Evolutionary conservation across 2,888 invertebrate species (phyloP), one percentile per base, ranked within the genome.

Genomic region (Luperina testacea): DNA sequence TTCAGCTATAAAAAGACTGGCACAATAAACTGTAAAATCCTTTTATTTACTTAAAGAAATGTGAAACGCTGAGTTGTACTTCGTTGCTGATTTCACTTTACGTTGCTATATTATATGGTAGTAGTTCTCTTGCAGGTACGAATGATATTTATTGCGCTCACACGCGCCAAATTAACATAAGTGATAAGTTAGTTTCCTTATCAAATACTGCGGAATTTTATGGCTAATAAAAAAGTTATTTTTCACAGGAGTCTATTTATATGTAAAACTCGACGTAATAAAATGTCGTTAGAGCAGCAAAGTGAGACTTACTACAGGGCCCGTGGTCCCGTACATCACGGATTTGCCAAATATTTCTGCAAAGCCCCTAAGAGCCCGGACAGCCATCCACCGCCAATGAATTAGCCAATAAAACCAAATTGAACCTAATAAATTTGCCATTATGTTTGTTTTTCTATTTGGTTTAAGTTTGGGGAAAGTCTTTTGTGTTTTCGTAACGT

Each of bases 331-430:
- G 91, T 92, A 92, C 93, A 90, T 94, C 92, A 92, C 92, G 94
- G 94, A 94, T 95, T 94, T 93, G 90, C 88, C 91, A 92, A 94
- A 94, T 92, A 93, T 93, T 88, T 93, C 90, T 86, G 86, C 88
- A 84, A 84, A 90, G 84, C 89, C 89, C 87, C 85, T 78, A 83
- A 83, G 86, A 90, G 86, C 87, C 91, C 90, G 90, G 89, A 90
- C 90, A 91, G 91, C 91, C 86, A 93, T 93, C 94, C 92, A 92
- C 93, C 92, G 93, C 93, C 95, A 94, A 95, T 95, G 95, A 96
- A 96, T 96, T 96, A 96, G 95, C 95, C 94, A 95, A 96, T 96
- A 96, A 96, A 96, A 95, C 93, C 94, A 95, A 96, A 96, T 96
- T 96, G 96, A 94, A 94, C 92, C 92, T 94, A 95, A 96, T 96